Conservation (phyloP, 2,888 invertebrate genomes). For the Hedychridium roseum region DNA sequence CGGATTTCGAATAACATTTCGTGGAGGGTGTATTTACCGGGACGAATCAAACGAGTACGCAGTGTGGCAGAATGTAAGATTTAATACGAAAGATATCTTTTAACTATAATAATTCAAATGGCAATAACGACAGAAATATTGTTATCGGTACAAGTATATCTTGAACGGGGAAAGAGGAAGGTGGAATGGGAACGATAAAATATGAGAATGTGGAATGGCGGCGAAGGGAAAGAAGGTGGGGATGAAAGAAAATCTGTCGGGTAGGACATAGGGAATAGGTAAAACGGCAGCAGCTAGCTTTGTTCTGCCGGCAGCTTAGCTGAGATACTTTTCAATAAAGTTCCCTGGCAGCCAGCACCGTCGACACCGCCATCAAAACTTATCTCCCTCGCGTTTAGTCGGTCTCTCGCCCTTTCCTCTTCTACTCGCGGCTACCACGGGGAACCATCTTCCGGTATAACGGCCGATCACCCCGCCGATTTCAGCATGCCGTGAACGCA, state of each 20-base stretch:
- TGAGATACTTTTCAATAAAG: conserved; percentile 45
- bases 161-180: neutral
- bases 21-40: too few relatives aligned
- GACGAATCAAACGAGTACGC: too few relatives aligned
- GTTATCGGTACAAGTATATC: too few relatives aligned
- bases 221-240: conserved; percentile 3
- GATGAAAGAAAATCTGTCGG: conserved; percentile 3
- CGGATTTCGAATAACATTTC: too few relatives aligned
- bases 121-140: too few relatives aligned
- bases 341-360: conserved; percentile 36
- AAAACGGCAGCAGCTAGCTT: conserved; percentile 23
- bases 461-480: conserved; percentile 27
- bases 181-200: neutral
- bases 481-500: conserved; percentile 5
- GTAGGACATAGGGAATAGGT: conserved; percentile 8
- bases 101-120: too few relatives aligned
- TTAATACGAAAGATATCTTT: too few relatives aligned
- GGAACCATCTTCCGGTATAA: conserved; percentile 21
- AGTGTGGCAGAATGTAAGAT: too few relatives aligned
- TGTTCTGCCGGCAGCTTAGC: conserved; percentile 39
- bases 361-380: conserved; percentile 28
- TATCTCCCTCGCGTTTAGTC: conserved; percentile 15
- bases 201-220: neutral
- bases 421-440: too few relatives aligned
- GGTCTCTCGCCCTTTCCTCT: neutral